These are phyloP conservation scores for Ernsta delagoae DNA, from an alignment of 2,888 invertebrate genomes.

Conservation along the genomic window DNA sequence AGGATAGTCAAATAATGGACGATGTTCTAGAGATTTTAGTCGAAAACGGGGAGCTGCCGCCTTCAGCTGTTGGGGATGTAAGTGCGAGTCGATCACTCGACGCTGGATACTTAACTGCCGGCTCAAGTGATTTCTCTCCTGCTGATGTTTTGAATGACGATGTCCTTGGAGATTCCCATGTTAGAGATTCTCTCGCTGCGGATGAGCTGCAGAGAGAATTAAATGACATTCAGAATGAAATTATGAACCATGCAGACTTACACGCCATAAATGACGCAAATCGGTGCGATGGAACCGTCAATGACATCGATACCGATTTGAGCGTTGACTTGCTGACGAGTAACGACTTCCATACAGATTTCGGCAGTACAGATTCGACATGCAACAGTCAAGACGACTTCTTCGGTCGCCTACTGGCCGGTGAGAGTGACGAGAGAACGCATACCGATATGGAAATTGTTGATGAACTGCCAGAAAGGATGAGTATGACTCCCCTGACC, in stretches of 20 bases:
- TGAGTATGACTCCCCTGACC: constrained; percentile 69
- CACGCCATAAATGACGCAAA: constrained; percentile 54
- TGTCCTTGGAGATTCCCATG: constrained; percentile 61
- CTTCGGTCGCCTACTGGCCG: constrained; percentile 68
- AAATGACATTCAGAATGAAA: constrained; percentile 76
- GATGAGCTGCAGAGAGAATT: constrained; percentile 74
- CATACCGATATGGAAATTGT: constrained; percentile 70
- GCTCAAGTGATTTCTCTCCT: constrained; percentile 60
- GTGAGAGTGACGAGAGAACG: constrained; percentile 57
- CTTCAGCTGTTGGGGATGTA: constrained; percentile 91
- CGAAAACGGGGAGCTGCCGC: constrained; percentile 95
- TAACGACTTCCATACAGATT: constrained; percentile 62
- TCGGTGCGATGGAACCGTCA: constrained; percentile 50
- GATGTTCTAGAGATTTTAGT: constrained; percentile 97
- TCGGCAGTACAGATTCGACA: constrained; percentile 61
- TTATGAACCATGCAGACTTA: constrained; percentile 71
- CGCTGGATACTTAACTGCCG: constrained; percentile 52
- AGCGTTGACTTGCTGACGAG: constrained; percentile 51
- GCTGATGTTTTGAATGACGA: constrained; percentile 67
- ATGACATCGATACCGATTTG: constrained; percentile 62
- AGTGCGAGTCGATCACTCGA: constrained; percentile 77
- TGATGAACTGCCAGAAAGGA: constrained; percentile 67
- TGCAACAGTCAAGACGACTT: constrained; percentile 70
- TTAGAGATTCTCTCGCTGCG: constrained; percentile 67
- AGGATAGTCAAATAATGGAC: constrained; percentile 92